These are phyloP conservation scores for Campoplex capitator DNA, from an alignment of 2,888 invertebrate species.

Conservation along the genomic window DNA sequence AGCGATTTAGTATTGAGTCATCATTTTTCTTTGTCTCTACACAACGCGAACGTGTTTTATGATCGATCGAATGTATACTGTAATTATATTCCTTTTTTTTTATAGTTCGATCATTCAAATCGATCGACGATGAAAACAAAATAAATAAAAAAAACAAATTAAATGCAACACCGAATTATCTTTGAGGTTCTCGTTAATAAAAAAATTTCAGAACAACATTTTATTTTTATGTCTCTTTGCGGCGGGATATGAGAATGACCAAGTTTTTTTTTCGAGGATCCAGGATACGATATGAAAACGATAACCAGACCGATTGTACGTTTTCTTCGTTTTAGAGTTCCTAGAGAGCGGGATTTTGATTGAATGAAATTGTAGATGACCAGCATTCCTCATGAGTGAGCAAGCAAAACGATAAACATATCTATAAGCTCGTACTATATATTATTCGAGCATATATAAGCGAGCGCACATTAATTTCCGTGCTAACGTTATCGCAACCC, in stretches of 20 bases:
- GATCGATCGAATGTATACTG: slow-evolving; percentile 15
- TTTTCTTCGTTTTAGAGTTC: slow-evolving; percentile 20
- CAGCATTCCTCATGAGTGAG: slow-evolving; percentile 38
- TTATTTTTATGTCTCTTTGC: slow-evolving; percentile 40
- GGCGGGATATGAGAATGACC: slow-evolving; percentile 50
- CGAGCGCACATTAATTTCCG: slow-evolving; percentile 78
- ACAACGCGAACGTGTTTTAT: slow-evolving; percentile 27
- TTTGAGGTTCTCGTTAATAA: slow-evolving; percentile 42
- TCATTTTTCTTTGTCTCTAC: slow-evolving; percentile 66
- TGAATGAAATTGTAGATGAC: slow-evolving; percentile 55
- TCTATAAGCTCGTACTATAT: slow-evolving; percentile 8
- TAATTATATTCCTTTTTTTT: slow-evolving; percentile 39
- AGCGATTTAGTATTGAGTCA: slow-evolving; percentile 23
- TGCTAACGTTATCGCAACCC: slow-evolving; percentile 78
- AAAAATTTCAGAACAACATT: slow-evolving; percentile 8
- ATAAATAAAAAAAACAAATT: not conserved
- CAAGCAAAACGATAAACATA: slow-evolving; percentile 31
- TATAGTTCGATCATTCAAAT: slow-evolving; percentile 14
- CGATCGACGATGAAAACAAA: not conserved
- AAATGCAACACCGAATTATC: slow-evolving; percentile 26
- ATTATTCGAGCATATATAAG: slow-evolving; percentile 38
- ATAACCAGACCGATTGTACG: slow-evolving; percentile 40
- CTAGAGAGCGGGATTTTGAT: slow-evolving; percentile 18
- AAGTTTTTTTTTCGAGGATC: slow-evolving; percentile 34
- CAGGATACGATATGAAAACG: slow-evolving; percentile 4